Evolutionary conservation across 2,113 vertebrate genomes (phyloP), one percentile per base, ranked within the genome.

Genomic region (Morone chrysops): DNA sequence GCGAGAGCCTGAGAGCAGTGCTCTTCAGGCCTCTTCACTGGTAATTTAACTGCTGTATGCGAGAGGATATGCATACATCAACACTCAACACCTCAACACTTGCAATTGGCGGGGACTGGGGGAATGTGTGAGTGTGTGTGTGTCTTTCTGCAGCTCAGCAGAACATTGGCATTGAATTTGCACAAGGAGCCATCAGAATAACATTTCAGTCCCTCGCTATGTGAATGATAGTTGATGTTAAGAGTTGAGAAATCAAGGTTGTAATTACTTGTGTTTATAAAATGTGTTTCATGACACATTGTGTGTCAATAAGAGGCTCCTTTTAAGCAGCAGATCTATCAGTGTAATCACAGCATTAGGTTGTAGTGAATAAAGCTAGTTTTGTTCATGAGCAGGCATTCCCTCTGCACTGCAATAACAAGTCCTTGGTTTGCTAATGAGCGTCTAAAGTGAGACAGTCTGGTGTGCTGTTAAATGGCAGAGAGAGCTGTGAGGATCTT

Each of bases 401-500:
- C 86, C 78, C 2, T 45, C 76, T 70, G 69, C 78, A 57, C 76
- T 70, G 81, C 86, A 87, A 88, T 89, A 90, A 88, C 82, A 91
- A 90, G 82, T 89, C 87, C 81, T 87, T 78, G 79, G 86, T 91
- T 91, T 87, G 82, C 88, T 95, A 92, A 95, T 93, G 91, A 91
- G 90, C 31, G 56, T 87, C 84, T 91, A 80, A 89, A 87, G 84
- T 72, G 89, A 87, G 84, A 80, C 70, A 80, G 86, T 88, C 78
- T 87, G 93, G 92, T 91, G 90, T 43, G 85, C 93, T 88, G 93
- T 92, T 95, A 95, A 95, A 93, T 76, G 91, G 90, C 87, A 61
- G 77, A 5, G 51, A 77, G 89, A 93, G 90, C 87, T 93, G 91
- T 83, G 25, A 92, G 96, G 92, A 95, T 95, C 93, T 95, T 95